Conservation (phyloP, 2,888 invertebrate genomes). For the Pyrgus malvae region DNA sequence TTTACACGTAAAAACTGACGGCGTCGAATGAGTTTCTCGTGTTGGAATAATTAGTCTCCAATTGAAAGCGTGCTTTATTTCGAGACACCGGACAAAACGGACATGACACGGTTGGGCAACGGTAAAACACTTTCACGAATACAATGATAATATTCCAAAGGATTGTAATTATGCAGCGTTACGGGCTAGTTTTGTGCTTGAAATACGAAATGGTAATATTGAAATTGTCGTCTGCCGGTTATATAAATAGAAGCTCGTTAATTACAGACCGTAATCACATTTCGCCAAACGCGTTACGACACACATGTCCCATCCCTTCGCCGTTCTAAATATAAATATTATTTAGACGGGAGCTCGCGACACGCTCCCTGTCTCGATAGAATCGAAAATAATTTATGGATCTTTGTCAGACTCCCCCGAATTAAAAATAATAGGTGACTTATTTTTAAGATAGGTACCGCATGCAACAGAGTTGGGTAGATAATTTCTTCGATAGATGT, state of each 20-base stretch:
- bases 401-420: conserved; percentile 46
- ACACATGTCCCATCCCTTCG: conserved; percentile 81
- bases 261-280: conserved; percentile 80
- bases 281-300: conserved; percentile 80
- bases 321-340: conserved; percentile 78
- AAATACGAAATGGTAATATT: conserved; percentile 52
- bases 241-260: conserved; percentile 77
- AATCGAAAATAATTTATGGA: conserved; percentile 72
- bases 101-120: conserved; percentile 75
- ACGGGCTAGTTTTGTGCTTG: conserved; percentile 35
- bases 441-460: conserved; percentile 24
- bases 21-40: conserved; percentile 78
- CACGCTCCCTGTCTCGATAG: conserved; percentile 71
- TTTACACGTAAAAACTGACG: conserved; percentile 76
- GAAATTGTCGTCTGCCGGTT: conserved; percentile 50
- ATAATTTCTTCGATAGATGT: neutral
- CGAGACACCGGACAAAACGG: conserved; percentile 72
- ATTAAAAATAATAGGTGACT: conserved; percentile 23
- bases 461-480: conserved; percentile 1
- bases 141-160: conserved; percentile 72
- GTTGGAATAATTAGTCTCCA: conserved; percentile 80
- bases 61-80: conserved; percentile 81
- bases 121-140: conserved; percentile 78
- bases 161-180: conserved; percentile 58
- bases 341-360: conserved; percentile 68